Evolutionary conservation across 2,797 vertebrate species (phyloP).

Genomic region (Masticophis lateralis): DNA sequence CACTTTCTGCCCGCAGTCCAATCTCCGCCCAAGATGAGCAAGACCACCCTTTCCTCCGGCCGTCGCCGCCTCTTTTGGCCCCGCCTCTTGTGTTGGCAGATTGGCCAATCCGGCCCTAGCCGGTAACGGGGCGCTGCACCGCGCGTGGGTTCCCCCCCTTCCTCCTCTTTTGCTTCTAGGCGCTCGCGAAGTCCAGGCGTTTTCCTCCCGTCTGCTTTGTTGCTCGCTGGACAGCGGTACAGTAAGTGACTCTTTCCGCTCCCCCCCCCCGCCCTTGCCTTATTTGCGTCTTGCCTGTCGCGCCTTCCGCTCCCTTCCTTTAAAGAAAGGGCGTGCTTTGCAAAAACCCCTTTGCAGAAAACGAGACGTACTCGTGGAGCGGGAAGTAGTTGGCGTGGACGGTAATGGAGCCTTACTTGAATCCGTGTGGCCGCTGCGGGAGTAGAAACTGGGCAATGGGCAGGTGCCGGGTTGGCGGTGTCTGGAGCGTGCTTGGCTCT

Average conservation of each 20-base stretch:
- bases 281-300: too few species aligned
- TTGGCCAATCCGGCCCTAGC: not conserved
- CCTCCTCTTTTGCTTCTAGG: not conserved
- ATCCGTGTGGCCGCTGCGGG: not conserved
- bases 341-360: too few species aligned
- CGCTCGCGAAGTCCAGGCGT: not conserved
- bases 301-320: not conserved
- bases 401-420: not conserved
- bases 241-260: conserved; percentile 3
- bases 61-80: not conserved
- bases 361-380: not conserved
- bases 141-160: not conserved
- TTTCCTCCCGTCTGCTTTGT: not conserved
- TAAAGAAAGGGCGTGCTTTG: not conserved
- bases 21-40: not conserved
- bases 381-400: not conserved
- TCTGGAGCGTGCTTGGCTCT: not conserved
- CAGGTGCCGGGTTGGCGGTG: not conserved
- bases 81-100: not conserved
- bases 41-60: not conserved
- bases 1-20: not conserved
- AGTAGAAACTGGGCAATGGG: not conserved
- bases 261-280: not conserved
- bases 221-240: not conserved
- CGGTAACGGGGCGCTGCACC: not conserved